These are phyloP conservation scores for Magallana nippona DNA, from an alignment of 2,888 invertebrate species.

Conservation along the genomic window DNA sequence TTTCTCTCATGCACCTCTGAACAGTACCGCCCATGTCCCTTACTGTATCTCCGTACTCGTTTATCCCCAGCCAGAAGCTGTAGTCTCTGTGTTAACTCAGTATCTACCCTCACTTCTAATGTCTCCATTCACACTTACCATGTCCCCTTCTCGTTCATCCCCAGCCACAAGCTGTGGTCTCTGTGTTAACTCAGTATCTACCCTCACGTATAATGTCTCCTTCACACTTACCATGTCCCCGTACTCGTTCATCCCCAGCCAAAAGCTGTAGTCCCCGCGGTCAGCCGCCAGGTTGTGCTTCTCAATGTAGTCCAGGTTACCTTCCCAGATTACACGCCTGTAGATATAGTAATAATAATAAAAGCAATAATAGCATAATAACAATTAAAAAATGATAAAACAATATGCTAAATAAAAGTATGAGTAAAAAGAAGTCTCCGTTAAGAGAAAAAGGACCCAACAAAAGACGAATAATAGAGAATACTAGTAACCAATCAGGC, in stretches of 20 bases:
- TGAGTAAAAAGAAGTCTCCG: too few relatives aligned
- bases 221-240: constrained; percentile 82
- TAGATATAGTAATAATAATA: too few relatives aligned
- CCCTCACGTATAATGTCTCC: not conserved
- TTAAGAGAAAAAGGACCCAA: too few relatives aligned
- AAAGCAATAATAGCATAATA: too few relatives aligned
- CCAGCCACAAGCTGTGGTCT: constrained; percentile 68
- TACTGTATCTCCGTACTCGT: too few relatives aligned
- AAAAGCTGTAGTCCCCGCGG: constrained; percentile 68
- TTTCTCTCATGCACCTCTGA: too few relatives aligned
- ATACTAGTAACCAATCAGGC: too few relatives aligned
- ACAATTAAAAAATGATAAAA: too few relatives aligned
- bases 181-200: constrained; percentile 52
- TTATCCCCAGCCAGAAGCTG: constrained; percentile 73
- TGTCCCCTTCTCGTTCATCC: constrained; percentile 53
- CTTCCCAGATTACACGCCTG: constrained; percentile 69
- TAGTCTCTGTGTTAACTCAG: constrained; percentile 58
- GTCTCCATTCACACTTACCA: not conserved
- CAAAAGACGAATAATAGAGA: too few relatives aligned
- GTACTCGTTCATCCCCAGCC: constrained; percentile 73
- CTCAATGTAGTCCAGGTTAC: constrained; percentile 65
- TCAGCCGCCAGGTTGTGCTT: constrained; percentile 72
- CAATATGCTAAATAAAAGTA: too few relatives aligned
- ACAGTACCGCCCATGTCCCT: too few relatives aligned
- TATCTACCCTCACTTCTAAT: not conserved